Conservation (phyloP, 2,888 invertebrate species). For the Leptura quadrifasciata region DNA sequence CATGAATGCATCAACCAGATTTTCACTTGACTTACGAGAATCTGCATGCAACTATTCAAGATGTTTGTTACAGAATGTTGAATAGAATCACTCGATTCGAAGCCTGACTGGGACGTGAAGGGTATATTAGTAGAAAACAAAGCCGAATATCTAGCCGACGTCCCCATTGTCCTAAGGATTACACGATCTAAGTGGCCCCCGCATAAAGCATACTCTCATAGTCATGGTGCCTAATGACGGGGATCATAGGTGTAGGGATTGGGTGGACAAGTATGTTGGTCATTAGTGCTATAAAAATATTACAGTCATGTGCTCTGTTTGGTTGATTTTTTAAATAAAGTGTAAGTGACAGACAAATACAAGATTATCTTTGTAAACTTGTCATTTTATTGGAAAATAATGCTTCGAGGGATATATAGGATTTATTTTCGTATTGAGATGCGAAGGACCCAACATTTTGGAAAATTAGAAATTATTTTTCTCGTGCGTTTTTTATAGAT, state of each 20-base stretch:
- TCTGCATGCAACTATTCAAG: constrained; percentile 48
- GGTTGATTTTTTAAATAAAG: no score
- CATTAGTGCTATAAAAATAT: neutral
- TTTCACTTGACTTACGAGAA: constrained; percentile 45
- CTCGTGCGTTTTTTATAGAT: no score
- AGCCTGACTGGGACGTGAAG: constrained; percentile 58
- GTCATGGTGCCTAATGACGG: constrained; percentile 60
- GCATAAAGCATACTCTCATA: constrained; percentile 55
- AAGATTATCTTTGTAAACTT: no score
- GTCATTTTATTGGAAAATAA: no score
- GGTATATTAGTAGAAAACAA: constrained; percentile 69
- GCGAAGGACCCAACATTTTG: no score
- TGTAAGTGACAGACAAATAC: no score
- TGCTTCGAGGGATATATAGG: no score
- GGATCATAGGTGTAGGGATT: constrained; percentile 8
- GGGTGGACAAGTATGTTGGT: neutral
- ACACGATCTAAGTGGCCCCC: constrained; percentile 60
- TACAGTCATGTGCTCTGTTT: neutral
- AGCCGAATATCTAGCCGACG: constrained; percentile 65
- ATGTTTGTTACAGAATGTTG: constrained; percentile 46
- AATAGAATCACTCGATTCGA: constrained; percentile 53
- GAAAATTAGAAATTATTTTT: no score
- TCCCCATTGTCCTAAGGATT: constrained; percentile 67
- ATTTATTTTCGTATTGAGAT: no score
- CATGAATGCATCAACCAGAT: constrained; percentile 41